phyloP scores from a whole-genome alignment of 2,113 vertebrate genomes.

The Tragelaphus buxtoni region DNA sequence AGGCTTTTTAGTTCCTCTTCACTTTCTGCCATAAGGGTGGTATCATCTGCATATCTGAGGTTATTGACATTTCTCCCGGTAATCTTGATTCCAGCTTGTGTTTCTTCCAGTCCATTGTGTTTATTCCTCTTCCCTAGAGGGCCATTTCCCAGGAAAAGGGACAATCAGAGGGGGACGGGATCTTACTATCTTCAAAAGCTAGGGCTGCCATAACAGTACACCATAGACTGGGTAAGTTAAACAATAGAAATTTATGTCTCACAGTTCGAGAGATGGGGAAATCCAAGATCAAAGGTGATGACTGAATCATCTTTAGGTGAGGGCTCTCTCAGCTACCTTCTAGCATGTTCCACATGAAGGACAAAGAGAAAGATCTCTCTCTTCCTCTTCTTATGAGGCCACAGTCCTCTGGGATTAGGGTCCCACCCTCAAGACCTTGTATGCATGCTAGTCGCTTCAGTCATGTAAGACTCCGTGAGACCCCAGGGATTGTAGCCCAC shows the following conservation, averaged over 20 bases:
- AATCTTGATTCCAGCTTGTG: too few relatives aligned
- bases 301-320: not conserved
- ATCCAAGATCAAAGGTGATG: not conserved
- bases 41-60: too few relatives aligned
- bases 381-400: not conserved
- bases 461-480: fast-evolving
- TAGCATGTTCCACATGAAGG: not conserved
- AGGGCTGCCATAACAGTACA: not conserved
- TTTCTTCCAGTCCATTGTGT: too few relatives aligned
- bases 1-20: too few relatives aligned
- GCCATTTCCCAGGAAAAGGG: not conserved
- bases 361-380: not conserved
- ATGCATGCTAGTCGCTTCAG: not conserved
- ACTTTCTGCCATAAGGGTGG: too few relatives aligned
- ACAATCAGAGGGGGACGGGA: not conserved
- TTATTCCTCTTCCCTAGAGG: too few relatives aligned
- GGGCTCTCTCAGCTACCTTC: not conserved
- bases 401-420: not conserved
- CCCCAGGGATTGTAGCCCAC: not conserved
- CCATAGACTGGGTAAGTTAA: not conserved
- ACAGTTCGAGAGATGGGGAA: not conserved
- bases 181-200: not conserved
- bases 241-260: not conserved
- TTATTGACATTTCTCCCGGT: too few relatives aligned
- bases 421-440: not conserved